Evolutionary conservation across 2,113 vertebrate genomes (phyloP), one percentile per base, ranked within the genome.

Genomic region (Cyrtonyx montezumae): DNA sequence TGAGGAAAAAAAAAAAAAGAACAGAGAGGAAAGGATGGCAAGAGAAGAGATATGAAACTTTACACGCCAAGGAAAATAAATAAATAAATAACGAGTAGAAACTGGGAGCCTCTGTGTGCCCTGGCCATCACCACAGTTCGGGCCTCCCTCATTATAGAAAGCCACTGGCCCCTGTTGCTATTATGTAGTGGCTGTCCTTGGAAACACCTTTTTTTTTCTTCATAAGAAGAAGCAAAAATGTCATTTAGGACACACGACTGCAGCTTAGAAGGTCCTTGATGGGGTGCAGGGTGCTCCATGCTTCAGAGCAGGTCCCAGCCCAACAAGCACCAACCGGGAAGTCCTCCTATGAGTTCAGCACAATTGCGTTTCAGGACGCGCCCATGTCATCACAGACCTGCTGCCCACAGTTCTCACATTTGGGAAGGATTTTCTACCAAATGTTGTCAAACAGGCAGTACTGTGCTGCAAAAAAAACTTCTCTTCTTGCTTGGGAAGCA

Each of bases 321-420:
- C 2, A 2, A 26, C 1, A 1, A 3, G 4, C 17, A 68, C n/a
- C 2, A 53, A 15, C 26, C 15, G 1, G 66, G 13, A 43, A 11
- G 32, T 3, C 8, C 3, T 8, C 20, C 21, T 34, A 4, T 48
- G 11, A 30, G 58, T 1, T 2, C 5, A 76, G 17, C 58, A 26
- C 26, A 71, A 3, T 49, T 0, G 0, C 1, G 10, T 28, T 25
- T 1, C 3, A 17, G 15, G 16, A 84, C 14, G 4, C 55, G n/a
- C 21, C 26, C 20, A 13, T 16, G 9, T 48, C 48, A 28, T 1
- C 1, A 25, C 13, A 9, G n/a, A 37, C 13, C 71, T 86, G 21
- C 13, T 83, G 9, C 21, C 45, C 17, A 69, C 8, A 34, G 11
- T 45, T 2, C 20, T 26, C 63, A 30, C 28, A 87, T 90, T 59